Conservation (phyloP, 2,888 invertebrate genomes). For the Myopa testacea region DNA sequence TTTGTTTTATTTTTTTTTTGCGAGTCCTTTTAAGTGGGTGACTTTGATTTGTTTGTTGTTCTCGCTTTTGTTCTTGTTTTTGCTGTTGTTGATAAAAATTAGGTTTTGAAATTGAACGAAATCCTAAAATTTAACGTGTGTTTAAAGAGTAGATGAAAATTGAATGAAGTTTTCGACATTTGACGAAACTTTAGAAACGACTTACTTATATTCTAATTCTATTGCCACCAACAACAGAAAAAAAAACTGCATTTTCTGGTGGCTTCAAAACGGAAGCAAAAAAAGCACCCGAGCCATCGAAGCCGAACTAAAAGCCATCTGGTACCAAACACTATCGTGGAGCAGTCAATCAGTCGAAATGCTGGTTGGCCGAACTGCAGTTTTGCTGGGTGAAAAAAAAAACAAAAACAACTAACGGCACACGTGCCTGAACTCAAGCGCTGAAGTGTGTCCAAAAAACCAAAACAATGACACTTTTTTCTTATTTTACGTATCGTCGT, state of each 20-base stretch:
- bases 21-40: too few relatives aligned
- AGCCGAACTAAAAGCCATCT: background rate
- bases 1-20: background rate
- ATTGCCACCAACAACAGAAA: too few relatives aligned
- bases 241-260: background rate
- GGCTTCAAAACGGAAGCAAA: background rate
- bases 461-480: background rate
- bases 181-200: too few relatives aligned
- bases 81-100: background rate
- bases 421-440: constrained; percentile 48
- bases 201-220: too few relatives aligned
- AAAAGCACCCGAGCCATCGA: background rate
- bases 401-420: background rate
- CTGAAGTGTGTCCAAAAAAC: constrained; percentile 36
- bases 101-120: too few relatives aligned
- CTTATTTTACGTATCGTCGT: background rate
- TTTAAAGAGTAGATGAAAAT: too few relatives aligned
- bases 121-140: too few relatives aligned
- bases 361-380: constrained; percentile 14
- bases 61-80: background rate
- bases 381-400: background rate
- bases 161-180: too few relatives aligned
- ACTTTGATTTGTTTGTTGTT: background rate
- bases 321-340: background rate
- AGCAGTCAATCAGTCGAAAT: background rate